Conservation (phyloP, 2,797 vertebrate genomes). For the Oceanodroma leucorhoa region DNA sequence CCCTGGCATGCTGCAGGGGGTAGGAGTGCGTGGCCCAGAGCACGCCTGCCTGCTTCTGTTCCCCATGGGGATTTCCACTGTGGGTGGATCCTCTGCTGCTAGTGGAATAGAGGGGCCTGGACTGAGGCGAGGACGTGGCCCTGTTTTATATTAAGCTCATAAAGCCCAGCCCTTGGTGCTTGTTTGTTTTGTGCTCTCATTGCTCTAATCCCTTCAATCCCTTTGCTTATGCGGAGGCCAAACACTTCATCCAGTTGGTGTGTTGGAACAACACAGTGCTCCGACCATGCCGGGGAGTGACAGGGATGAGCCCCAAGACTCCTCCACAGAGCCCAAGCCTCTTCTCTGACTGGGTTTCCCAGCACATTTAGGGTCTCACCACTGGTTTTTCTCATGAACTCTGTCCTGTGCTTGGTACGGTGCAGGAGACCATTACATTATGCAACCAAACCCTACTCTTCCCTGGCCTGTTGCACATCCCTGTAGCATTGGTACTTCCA, state of each 20-base stretch:
- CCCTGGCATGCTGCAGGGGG: neutral
- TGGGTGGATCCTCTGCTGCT: neutral
- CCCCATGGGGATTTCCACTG: neutral
- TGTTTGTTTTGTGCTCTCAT: constrained; percentile 44
- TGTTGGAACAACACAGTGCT: neutral
- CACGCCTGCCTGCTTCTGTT: neutral
- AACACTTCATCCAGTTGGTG: neutral
- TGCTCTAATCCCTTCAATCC: constrained; percentile 29
- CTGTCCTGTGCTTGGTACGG: neutral
- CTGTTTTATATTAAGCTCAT: neutral
- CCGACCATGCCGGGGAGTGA: fast-evolving
- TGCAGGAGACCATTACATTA: neutral
- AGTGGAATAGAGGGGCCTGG: neutral
- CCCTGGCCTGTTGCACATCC: neutral
- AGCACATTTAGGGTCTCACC: neutral
- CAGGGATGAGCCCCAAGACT: neutral
- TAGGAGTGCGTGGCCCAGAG: neutral
- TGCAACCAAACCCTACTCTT: neutral
- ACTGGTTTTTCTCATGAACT: neutral
- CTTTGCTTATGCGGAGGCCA: neutral
- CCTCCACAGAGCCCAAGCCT: neutral
- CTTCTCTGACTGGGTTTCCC: neutral
- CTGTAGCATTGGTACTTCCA: neutral
- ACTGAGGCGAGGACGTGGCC: neutral
- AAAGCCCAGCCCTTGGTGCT: neutral